Evolutionary conservation across 2,113 vertebrate genomes (phyloP).

Genomic region (Paradoxurus hermaphroditus): DNA sequence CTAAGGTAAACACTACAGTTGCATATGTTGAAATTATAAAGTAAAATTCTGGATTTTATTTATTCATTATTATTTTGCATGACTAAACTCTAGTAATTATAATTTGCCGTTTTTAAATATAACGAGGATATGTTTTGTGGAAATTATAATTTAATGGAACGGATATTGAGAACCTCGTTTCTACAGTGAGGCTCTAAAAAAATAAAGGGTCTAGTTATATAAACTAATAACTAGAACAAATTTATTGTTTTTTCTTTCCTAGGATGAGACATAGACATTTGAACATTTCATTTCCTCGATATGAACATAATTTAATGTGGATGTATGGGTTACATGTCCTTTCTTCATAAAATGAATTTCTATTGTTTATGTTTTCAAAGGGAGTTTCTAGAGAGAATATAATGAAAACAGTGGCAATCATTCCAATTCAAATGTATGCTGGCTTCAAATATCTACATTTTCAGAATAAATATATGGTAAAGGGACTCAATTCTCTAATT

Average conservation of each 20-base stretch:
- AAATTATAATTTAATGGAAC: slow-evolving; percentile 21
- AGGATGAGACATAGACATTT: not conserved
- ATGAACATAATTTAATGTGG: slow-evolving; percentile 5
- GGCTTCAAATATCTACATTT: not conserved
- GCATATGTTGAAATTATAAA: not conserved
- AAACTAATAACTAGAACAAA: not conserved
- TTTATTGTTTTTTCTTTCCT: not conserved
- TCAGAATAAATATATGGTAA: not conserved
- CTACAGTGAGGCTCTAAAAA: not conserved
- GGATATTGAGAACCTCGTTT: not conserved
- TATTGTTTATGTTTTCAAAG: slow-evolving; percentile 45
- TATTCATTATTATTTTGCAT: not conserved
- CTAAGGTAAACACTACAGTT: not conserved
- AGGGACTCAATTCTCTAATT: not conserved
- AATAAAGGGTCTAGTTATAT: not conserved
- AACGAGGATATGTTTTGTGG: not conserved
- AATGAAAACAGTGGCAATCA: not conserved
- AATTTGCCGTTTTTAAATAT: not conserved
- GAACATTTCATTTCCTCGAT: not conserved
- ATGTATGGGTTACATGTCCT: slow-evolving; percentile 28
- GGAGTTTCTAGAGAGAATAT: not conserved
- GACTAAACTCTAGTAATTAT: not conserved
- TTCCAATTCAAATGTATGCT: slow-evolving; percentile 16
- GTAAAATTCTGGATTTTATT: not conserved
- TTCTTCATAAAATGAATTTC: slow-evolving; percentile 15